Percentiles rank a stretch among this genome's conserved stretches.
These are phyloP conservation scores for Drymodes brunneopygia DNA, from an alignment of 2,113 vertebrate genomes.

Conservation along the genomic window DNA sequence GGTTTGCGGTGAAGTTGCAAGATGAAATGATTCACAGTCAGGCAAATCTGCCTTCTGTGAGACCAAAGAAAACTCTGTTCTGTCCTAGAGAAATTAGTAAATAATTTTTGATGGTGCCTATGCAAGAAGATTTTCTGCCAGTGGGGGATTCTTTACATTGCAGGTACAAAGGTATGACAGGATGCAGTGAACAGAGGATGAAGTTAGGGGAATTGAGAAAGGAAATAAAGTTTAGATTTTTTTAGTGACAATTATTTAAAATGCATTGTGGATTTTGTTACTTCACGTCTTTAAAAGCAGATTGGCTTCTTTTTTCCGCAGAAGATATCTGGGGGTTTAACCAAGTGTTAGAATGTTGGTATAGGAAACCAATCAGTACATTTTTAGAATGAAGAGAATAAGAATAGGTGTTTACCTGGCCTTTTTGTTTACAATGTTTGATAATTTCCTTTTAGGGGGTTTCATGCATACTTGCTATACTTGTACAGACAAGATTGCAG, in stretches of 20 bases:
- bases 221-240: not conserved
- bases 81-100: not conserved
- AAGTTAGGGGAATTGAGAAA: not conserved
- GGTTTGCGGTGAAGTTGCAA: not conserved
- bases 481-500: not conserved
- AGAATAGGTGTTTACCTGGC: not conserved
- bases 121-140: not conserved
- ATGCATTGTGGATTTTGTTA: not conserved
- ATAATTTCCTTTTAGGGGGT: not conserved
- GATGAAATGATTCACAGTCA: not conserved
- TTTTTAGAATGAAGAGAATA: not conserved
- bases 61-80: not conserved
- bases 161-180: not conserved
- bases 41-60: not conserved
- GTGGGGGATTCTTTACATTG: not conserved
- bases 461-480: not conserved
- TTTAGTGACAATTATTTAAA: not conserved
- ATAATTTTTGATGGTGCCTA: not conserved
- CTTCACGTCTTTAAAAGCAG: not conserved
- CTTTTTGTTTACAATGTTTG: not conserved
- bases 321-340: not conserved
- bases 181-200: not conserved
- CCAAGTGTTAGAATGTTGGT: not conserved
- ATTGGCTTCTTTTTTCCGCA: not conserved
- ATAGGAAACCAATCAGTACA: not conserved